Percentiles rank a stretch among this genome's conserved stretches.
phyloP scores from a whole-genome alignment of 2,797 vertebrate genomes.

The Channallabes apus region DNA sequence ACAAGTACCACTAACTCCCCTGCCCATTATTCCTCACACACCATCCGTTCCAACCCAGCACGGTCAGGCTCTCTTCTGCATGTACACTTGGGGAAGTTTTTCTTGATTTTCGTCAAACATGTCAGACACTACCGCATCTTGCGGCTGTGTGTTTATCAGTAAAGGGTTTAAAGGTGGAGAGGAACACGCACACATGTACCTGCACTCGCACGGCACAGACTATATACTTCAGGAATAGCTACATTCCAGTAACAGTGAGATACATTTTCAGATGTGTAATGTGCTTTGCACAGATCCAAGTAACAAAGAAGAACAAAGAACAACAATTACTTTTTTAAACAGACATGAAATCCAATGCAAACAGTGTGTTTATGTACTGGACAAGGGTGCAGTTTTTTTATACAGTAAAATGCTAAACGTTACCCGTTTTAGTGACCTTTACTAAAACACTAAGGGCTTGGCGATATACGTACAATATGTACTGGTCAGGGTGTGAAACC shows the following conservation, averaged over 20 bases:
- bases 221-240: neutral
- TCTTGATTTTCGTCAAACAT: neutral
- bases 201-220: neutral
- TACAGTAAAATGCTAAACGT: no score
- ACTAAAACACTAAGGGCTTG: no score
- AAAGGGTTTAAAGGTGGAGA: neutral
- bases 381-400: neutral
- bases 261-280: neutral
- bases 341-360: neutral
- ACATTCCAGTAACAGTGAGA: neutral
- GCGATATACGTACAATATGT: no score
- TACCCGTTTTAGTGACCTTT: no score
- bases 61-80: constrained; percentile 71
- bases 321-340: neutral
- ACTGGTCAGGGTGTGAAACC: no score
- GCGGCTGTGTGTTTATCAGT: neutral
- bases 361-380: neutral
- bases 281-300: neutral
- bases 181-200: neutral
- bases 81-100: neutral
- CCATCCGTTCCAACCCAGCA: constrained; percentile 73
- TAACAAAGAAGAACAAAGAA: neutral
- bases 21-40: constrained; percentile 69
- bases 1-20: constrained; percentile 75
- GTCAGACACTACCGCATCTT: neutral